Evolutionary conservation across 2,888 invertebrate species (phyloP).

Genomic region (Standfussiana lucernea): DNA sequence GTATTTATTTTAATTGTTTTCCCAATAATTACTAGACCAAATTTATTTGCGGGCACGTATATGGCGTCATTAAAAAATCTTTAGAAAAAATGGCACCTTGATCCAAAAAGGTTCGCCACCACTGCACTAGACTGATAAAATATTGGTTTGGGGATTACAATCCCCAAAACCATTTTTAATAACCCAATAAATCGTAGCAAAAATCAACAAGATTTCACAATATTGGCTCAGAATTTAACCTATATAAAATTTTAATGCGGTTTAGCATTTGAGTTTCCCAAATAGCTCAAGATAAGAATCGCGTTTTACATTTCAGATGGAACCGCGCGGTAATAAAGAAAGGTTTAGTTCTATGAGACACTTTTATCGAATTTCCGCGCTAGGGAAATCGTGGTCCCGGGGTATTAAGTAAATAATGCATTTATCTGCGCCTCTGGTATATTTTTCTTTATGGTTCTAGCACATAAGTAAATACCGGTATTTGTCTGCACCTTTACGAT

Average conservation of each 20-base stretch:
- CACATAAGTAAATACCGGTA: not conserved
- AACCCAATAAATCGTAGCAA: not conserved
- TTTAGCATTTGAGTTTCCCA: not conserved
- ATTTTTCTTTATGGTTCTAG: not conserved
- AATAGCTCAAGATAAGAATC: conserved; percentile 1
- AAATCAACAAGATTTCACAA: not conserved
- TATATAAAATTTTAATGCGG: not conserved
- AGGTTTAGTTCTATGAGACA: conserved; percentile 37
- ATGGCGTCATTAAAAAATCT: too few species aligned
- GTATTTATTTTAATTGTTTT: too few species aligned
- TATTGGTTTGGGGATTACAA: too few species aligned
- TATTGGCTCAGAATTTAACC: not conserved
- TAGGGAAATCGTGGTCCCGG: conserved; percentile 1
- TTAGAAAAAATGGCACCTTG: too few species aligned
- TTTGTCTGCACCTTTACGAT: not conserved
- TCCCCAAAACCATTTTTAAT: too few species aligned
- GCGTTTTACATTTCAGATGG: conserved; percentile 9
- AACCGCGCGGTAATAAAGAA: conserved; percentile 39
- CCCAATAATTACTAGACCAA: too few species aligned
- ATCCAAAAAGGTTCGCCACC: too few species aligned
- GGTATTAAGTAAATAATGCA: conserved; percentile 25
- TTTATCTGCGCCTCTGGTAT: conserved; percentile 1
- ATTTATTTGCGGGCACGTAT: too few species aligned
- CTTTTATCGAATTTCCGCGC: conserved; percentile 44
- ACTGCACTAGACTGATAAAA: too few species aligned